phyloP scores from a whole-genome alignment of 2,113 vertebrate genomes.

The Pipra filicauda region DNA sequence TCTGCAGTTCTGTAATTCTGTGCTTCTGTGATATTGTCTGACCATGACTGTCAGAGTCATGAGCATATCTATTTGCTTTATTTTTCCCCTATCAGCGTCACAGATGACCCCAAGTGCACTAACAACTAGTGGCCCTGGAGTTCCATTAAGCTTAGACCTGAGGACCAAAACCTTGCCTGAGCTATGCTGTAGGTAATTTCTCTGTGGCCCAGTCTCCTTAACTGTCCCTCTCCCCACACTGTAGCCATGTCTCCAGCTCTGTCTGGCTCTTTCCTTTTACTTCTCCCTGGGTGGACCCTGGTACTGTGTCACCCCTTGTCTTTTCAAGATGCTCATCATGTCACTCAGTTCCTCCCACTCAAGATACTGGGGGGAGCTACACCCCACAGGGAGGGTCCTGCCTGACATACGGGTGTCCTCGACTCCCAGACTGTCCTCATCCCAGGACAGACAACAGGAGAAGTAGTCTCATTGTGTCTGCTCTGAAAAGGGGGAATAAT shows the following conservation, averaged over 20 bases:
- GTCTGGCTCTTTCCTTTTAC: neutral
- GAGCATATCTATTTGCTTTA: neutral
- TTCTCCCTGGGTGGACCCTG: neutral
- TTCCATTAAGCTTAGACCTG: neutral
- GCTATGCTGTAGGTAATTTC: neutral
- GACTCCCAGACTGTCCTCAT: neutral
- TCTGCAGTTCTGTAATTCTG: neutral
- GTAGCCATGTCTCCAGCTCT: neutral
- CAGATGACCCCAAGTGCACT: neutral
- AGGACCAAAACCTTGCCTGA: neutral
- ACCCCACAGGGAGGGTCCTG: neutral
- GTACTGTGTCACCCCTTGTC: neutral
- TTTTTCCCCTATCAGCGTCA: neutral
- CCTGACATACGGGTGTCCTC: neutral
- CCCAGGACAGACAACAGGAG: neutral
- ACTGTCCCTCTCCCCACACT: neutral
- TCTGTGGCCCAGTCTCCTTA: neutral
- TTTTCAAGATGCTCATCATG: neutral
- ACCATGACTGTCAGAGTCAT: neutral
- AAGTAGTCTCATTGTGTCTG: neutral
- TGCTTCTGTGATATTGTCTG: neutral
- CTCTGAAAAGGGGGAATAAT: neutral
- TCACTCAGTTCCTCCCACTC: neutral
- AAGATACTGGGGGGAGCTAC: neutral
- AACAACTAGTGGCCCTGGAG: accelerated